Base-by-base conservation (phyloP, 2,113 vertebrate genomes). In the Erinaceus europaeus region DNA sequence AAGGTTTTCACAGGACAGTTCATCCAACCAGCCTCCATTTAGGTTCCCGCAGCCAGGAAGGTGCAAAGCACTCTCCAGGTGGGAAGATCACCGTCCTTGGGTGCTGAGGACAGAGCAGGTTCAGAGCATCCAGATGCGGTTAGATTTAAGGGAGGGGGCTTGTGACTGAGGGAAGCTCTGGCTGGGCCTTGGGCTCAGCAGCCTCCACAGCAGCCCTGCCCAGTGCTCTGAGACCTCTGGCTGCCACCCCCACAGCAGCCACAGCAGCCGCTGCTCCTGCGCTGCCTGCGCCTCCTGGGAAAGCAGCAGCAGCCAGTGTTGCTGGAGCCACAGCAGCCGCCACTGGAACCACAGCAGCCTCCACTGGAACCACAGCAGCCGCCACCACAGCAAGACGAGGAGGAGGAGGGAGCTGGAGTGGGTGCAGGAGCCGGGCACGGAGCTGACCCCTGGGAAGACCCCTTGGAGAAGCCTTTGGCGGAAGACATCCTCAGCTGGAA, bases 291-390 rank as follows among this genome's bases (percentile, higher is more conserved):
- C 55, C 93, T 77, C 68, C 73, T 6, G 0, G 94, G 94, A 2
- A 95, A 91, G 87, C 95, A 96, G 84, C 95, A 95, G 89, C 92
- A 94, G n/a, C 92, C 32, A 9, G 68, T 84, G 46, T 89, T 84
- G 11, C 27, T 53, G 34, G 71, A 91, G 27, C 34, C 46, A 4
- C 81, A 61, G 68, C 81, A 46, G 5, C 76, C 57, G 38, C 48
- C 21, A n/a, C 84, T 9, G 17, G 29, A 61, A 15, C 61, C 15
- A 34, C 59, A n/a, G 59, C 29, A 57, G 13, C 61, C 78, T 15
- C 61, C 80, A 18, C 1, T 64, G 23, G 64, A 34, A 9, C 77
- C 42, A 23, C 77, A 80, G 59, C 77, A 80, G 59, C 77, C 59
- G 1, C 62, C 14, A 18, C 62, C 32, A 25, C 82, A 40, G 27